A percentile compares a stretch with the other conserved stretches of the same genome.
phyloP scores from a whole-genome alignment of 64 coral and sea anemone genomes.

The Cladopsammia gracilis region DNA sequence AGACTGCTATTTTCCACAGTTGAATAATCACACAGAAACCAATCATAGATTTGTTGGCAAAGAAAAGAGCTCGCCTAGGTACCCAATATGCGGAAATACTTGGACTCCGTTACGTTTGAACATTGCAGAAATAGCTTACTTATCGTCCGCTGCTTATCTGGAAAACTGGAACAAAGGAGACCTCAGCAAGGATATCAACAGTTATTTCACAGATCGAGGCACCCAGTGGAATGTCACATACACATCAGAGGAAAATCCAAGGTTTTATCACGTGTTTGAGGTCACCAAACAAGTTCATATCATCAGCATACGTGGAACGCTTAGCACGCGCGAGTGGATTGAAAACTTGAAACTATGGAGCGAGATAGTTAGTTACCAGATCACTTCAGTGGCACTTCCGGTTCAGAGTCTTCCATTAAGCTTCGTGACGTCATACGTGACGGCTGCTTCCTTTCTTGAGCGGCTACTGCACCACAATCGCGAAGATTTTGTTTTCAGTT shows the following conservation, averaged over 20 bases:
- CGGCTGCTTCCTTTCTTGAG: constrained; percentile 54
- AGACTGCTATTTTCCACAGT: neutral
- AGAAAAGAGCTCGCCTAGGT: neutral
- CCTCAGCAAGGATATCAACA: neutral
- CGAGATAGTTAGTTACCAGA: constrained; percentile 71
- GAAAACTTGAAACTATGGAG: constrained; percentile 74
- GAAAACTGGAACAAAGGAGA: constrained; percentile 7
- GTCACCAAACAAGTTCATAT: constrained; percentile 26
- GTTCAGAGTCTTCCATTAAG: constrained; percentile 51
- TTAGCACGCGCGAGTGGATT: constrained; percentile 58
- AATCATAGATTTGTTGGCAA: neutral
- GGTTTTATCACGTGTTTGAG: constrained; percentile 74
- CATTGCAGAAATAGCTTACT: constrained; percentile 72
- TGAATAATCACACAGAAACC: neutral
- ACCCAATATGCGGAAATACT: constrained; percentile 66
- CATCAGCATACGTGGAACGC: constrained; percentile 67
- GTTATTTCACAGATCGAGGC: constrained; percentile 53
- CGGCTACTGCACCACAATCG: constrained; percentile 53
- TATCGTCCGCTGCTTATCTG: constrained; percentile 62
- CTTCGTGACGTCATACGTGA: constrained; percentile 72
- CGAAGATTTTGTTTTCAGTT: neutral
- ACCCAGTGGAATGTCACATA: constrained; percentile 42
- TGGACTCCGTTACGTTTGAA: constrained; percentile 59
- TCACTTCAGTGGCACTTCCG: constrained; percentile 66
- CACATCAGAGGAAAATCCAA: constrained; percentile 25